These are phyloP conservation scores for Thinocorus orbignyianus DNA, from an alignment of 2,113 vertebrate genomes.

Conservation along the genomic window DNA sequence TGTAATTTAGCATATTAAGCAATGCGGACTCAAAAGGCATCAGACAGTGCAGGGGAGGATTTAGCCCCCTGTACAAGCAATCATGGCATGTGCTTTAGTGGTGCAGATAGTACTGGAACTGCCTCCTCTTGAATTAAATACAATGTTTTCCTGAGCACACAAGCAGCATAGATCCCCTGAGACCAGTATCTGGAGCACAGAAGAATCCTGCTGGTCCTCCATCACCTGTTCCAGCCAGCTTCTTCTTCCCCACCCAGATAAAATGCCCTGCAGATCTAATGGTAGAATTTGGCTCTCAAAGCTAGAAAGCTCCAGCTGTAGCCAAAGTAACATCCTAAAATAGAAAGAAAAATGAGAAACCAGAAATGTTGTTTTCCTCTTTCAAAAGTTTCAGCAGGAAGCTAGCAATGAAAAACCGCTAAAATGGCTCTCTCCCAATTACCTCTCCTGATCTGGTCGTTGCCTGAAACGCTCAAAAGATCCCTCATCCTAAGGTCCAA, in stretches of 20 bases:
- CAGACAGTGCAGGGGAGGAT: neutral
- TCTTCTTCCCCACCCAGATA: neutral
- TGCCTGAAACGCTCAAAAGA: neutral
- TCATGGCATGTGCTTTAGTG: neutral
- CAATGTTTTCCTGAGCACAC: neutral
- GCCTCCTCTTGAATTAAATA: neutral
- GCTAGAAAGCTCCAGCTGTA: slow-evolving; percentile 54
- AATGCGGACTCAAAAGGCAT: neutral
- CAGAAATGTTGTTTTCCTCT: slow-evolving; percentile 62
- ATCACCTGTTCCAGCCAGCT: neutral
- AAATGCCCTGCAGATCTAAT: slow-evolving; percentile 33
- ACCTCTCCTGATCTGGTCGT: neutral
- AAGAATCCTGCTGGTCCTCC: neutral
- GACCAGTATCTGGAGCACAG: neutral
- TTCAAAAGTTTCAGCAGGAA: slow-evolving; percentile 43
- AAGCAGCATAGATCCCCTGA: neutral
- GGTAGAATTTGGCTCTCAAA: slow-evolving; percentile 41
- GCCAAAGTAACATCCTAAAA: slow-evolving; percentile 62
- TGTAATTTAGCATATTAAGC: neutral
- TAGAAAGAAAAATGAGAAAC: slow-evolving; percentile 66
- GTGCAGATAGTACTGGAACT: neutral
- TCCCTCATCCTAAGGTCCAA: neutral
- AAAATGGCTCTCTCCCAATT: slow-evolving; percentile 5
- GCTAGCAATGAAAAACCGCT: neutral
- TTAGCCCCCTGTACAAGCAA: neutral